A percentile compares a stretch with the other conserved stretches of the same genome.
These are phyloP conservation scores for Pogonophryne albipinna DNA, from an alignment of 2,797 vertebrate genomes.

Conservation along the genomic window DNA sequence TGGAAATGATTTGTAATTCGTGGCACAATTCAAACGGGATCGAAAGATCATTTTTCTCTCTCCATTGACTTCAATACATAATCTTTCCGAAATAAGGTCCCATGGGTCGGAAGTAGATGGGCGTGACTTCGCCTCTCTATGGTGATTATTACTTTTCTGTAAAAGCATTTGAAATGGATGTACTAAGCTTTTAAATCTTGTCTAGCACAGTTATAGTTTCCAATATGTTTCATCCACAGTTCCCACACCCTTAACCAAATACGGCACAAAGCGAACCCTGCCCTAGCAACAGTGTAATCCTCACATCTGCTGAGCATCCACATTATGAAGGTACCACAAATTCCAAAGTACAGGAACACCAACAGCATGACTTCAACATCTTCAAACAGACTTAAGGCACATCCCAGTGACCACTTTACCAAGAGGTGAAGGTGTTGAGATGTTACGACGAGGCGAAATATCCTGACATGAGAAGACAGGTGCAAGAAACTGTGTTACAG, in stretches of 20 bases:
- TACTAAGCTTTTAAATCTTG: not conserved
- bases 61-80: no score
- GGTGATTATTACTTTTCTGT: slow-evolving; percentile 12
- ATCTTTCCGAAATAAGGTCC: no score
- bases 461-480: slow-evolving; percentile 33
- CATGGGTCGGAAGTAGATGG: no score
- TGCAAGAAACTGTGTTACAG: slow-evolving; percentile 40
- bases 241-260: slow-evolving; percentile 26
- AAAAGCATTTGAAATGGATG: not conserved
- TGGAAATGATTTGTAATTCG: no score
- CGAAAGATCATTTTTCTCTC: no score
- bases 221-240: not conserved
- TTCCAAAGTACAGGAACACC: slow-evolving; percentile 43
- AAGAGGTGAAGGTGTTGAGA: slow-evolving; percentile 31
- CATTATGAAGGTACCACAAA: slow-evolving; percentile 50
- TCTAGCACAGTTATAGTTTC: slow-evolving; percentile 4
- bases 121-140: no score
- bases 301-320: slow-evolving; percentile 48
- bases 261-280: slow-evolving; percentile 16
- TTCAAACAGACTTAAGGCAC: slow-evolving; percentile 33
- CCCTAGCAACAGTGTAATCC: slow-evolving; percentile 19
- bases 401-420: slow-evolving; percentile 8
- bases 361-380: slow-evolving; percentile 49
- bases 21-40: no score
- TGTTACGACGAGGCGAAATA: not conserved